Evolutionary conservation across 2,113 vertebrate species (phyloP).

Genomic region (Phycodurus eques): DNA sequence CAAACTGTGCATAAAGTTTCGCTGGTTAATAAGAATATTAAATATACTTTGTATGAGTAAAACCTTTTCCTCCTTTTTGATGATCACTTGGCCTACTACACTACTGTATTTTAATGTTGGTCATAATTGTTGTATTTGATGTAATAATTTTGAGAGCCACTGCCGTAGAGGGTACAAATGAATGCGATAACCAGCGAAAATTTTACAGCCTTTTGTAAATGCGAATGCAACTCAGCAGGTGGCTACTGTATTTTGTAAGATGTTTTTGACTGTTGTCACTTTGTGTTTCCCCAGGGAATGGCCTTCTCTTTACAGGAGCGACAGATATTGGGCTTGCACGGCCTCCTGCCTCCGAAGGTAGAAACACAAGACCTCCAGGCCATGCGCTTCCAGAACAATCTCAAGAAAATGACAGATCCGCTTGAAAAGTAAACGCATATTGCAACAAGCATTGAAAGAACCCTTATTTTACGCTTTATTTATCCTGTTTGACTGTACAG

Average conservation of each 20-base stretch:
- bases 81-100: too few species aligned
- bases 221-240: neutral
- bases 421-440: conserved; percentile 84
- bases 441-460: neutral
- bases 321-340: conserved; percentile 92
- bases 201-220: neutral
- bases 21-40: too few species aligned
- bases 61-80: too few species aligned
- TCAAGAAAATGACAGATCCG: conserved; percentile 87
- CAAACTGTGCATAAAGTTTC: too few species aligned
- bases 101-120: too few species aligned
- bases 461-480: neutral
- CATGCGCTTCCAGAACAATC: conserved; percentile 89
- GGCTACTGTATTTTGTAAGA: neutral
- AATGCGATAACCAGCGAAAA: neutral
- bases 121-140: too few species aligned
- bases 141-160: too few species aligned
- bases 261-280: neutral
- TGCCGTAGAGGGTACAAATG: neutral
- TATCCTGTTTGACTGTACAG: conserved; percentile 57
- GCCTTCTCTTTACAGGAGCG: conserved; percentile 89
- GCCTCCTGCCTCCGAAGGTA: conserved; percentile 91
- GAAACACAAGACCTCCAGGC: conserved; percentile 95
- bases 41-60: too few species aligned
- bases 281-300: conserved; percentile 82